Evolutionary conservation across 2,888 invertebrate genomes (phyloP).

Genomic region (Cylloceria caligata): DNA sequence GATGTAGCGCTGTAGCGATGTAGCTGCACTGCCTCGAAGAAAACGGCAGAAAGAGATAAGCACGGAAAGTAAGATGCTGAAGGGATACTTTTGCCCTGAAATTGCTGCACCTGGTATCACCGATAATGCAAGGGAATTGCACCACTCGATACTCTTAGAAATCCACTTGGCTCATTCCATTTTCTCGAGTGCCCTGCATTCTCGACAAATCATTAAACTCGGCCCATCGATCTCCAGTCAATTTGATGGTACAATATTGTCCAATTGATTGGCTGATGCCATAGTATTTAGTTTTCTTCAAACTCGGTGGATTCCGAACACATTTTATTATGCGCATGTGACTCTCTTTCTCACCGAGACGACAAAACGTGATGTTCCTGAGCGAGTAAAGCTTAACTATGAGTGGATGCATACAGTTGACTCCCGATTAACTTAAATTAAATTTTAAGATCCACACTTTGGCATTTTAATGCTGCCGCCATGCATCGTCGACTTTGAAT

Average conservation of each 20-base stretch:
- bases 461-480: neutral
- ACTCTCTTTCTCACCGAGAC: conserved; percentile 1
- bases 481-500: neutral
- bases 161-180: conserved; percentile 73
- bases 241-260: conserved; percentile 17
- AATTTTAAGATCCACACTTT: neutral
- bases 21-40: conserved; percentile 3
- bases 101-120: conserved; percentile 58
- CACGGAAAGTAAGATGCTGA: conserved; percentile 50
- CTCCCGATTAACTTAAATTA: neutral
- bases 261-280: conserved; percentile 23
- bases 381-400: neutral
- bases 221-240: neutral
- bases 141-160: conserved; percentile 64
- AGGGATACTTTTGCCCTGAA: conserved; percentile 46
- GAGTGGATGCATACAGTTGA: neutral
- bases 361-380: conserved; percentile 16
- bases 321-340: conserved; percentile 48
- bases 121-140: neutral
- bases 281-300: conserved; percentile 17
- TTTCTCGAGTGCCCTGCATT: conserved; percentile 72
- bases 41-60: conserved; percentile 40
- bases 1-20: conserved; percentile 11
- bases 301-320: conserved; percentile 40
- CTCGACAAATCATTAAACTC: conserved; percentile 54